Evolutionary conservation across 2,797 vertebrate species (phyloP).

Genomic region (Megaceryle alcyon): DNA sequence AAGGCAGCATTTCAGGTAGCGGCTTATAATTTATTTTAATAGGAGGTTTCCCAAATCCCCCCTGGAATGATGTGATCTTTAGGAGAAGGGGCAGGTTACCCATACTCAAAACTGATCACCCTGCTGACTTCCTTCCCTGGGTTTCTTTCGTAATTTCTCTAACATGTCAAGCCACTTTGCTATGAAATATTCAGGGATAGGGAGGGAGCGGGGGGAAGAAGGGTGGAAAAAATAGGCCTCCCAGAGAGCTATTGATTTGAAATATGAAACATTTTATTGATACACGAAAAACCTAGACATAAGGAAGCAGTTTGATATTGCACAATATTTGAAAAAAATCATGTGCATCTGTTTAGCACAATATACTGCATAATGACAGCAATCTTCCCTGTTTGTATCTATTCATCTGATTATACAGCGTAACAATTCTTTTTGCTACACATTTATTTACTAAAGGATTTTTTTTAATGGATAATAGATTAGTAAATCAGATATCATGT

Average conservation of each 20-base stretch:
- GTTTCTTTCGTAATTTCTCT: slow-evolving; percentile 83
- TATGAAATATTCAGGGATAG: slow-evolving; percentile 86
- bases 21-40: slow-evolving; percentile 88
- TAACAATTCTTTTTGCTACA: slow-evolving; percentile 81
- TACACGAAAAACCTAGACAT: slow-evolving; percentile 72
- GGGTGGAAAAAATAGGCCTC: slow-evolving; percentile 40
- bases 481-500: slow-evolving; percentile 78
- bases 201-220: background rate
- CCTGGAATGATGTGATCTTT: slow-evolving; percentile 84
- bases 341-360: slow-evolving; percentile 79
- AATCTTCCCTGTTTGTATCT: slow-evolving; percentile 81
- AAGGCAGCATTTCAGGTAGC: slow-evolving; percentile 84
- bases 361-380: slow-evolving; percentile 80
- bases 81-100: slow-evolving; percentile 79
- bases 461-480: slow-evolving; percentile 79
- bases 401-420: slow-evolving; percentile 80
- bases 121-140: slow-evolving; percentile 80
- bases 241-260: slow-evolving; percentile 76
- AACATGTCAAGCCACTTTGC: slow-evolving; percentile 84
- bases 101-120: slow-evolving; percentile 81
- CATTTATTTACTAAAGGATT: slow-evolving; percentile 79
- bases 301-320: slow-evolving; percentile 74
- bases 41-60: slow-evolving; percentile 84
- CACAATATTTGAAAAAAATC: slow-evolving; percentile 75
- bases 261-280: slow-evolving; percentile 77